These are phyloP conservation scores for Pocota personata DNA, from an alignment of 2,888 invertebrate species.

Conservation along the genomic window DNA sequence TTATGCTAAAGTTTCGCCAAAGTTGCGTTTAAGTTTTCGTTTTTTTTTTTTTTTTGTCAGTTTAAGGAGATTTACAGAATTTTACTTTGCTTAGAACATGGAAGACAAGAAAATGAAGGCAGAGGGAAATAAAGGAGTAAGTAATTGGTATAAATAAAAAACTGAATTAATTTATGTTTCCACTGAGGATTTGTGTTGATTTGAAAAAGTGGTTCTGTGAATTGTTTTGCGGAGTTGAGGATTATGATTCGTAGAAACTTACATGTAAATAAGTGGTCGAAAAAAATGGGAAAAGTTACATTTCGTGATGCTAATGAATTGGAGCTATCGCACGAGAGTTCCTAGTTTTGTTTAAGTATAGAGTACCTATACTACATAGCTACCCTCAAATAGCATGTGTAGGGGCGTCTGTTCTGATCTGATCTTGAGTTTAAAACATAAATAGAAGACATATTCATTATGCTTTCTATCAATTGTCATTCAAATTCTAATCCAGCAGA, in stretches of 20 bases:
- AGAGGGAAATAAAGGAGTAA: constrained; percentile 21
- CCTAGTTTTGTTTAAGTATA: not conserved
- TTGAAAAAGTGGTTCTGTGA: constrained; percentile 22
- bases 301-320: no score
- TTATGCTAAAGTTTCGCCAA: constrained; percentile 13
- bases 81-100: not conserved
- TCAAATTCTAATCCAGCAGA: no score
- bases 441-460: no score
- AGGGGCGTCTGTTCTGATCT: no score
- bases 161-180: constrained; percentile 39
- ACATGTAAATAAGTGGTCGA: not conserved
- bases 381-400: no score
- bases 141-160: constrained; percentile 47
- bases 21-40: constrained; percentile 1
- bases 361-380: no score
- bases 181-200: constrained; percentile 36
- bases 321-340: not conserved
- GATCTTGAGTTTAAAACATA: no score
- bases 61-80: not conserved
- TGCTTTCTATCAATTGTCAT: no score
- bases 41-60: not conserved
- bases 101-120: not conserved
- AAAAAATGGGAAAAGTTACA: no score
- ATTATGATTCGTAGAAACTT: not conserved
- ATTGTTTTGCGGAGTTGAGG: not conserved